Conservation (phyloP, 2,113 vertebrate species). For the Uria aalge region DNA sequence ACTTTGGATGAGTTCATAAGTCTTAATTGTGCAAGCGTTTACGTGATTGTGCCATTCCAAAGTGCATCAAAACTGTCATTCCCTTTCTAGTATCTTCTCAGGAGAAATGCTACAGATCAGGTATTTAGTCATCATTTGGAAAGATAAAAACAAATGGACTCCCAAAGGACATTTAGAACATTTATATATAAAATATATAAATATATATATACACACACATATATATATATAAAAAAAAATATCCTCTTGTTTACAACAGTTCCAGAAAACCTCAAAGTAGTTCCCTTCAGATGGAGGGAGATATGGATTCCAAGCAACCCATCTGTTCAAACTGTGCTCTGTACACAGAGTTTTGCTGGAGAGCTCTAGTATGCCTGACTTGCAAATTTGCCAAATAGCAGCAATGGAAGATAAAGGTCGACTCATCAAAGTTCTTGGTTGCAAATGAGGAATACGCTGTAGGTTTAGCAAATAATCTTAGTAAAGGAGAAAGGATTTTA, state of each 20-base stretch:
- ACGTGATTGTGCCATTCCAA: constrained; percentile 86
- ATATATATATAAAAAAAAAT: constrained; percentile 28
- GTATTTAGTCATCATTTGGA: constrained; percentile 79
- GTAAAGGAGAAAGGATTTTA: constrained; percentile 27
- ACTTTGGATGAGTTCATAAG: constrained; percentile 82
- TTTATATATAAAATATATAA: constrained; percentile 67
- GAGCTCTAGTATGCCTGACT: constrained; percentile 44
- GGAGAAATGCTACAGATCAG: constrained; percentile 82
- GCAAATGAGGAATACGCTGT: constrained; percentile 36
- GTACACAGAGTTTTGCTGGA: constrained; percentile 60
- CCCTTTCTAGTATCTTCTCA: constrained; percentile 84
- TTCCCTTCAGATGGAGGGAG: constrained; percentile 72
- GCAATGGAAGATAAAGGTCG: constrained; percentile 1
- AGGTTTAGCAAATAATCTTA: constrained; percentile 13
- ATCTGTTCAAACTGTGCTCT: constrained; percentile 65
- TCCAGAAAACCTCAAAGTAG: constrained; percentile 76
- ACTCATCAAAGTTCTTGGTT: constrained; percentile 25
- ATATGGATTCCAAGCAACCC: constrained; percentile 72
- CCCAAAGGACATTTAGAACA: constrained; percentile 74
- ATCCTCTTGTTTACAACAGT: constrained; percentile 83
- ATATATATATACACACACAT: constrained; percentile 43
- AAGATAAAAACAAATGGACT: constrained; percentile 72
- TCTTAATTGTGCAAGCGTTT: constrained; percentile 89
- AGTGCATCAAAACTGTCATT: constrained; percentile 86
- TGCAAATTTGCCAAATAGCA: constrained; percentile 21